Percentiles rank a stretch among this genome's conserved stretches.
These are phyloP conservation scores for Drosophila koepferae DNA, from an alignment of 2,888 invertebrate genomes.

Conservation along the genomic window DNA sequence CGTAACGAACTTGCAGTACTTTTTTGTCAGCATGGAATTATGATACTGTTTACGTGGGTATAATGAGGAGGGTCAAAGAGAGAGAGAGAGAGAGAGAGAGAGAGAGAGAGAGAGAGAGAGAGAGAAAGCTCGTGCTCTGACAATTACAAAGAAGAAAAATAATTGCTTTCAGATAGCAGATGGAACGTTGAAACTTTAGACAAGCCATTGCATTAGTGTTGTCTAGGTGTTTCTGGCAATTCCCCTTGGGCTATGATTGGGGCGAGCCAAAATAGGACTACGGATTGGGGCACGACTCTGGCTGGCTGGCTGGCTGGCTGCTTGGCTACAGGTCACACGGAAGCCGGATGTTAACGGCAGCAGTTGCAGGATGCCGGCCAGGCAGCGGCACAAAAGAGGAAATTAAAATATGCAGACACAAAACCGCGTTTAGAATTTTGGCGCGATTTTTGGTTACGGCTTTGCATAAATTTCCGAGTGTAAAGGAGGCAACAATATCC, in stretches of 20 bases:
- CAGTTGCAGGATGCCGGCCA: constrained; percentile 55
- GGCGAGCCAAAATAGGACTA: neutral
- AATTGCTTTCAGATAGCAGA: constrained; percentile 35
- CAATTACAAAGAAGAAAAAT: constrained; percentile 4
- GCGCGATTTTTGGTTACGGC: constrained; percentile 72
- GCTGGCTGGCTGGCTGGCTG: neutral
- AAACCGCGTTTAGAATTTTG: constrained; percentile 80
- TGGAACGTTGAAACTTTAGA: constrained; percentile 2
- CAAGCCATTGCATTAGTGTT: constrained; percentile 13
- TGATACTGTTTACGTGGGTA: neutral
- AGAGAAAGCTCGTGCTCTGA: neutral
- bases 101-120: neutral
- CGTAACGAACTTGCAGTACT: neutral
- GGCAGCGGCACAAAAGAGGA: constrained; percentile 75
- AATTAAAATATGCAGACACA: constrained; percentile 81
- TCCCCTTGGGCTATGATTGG: neutral
- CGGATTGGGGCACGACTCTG: constrained; percentile 4
- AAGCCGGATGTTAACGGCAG: constrained; percentile 73
- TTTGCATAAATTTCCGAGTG: constrained; percentile 72
- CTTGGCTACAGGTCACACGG: constrained; percentile 52
- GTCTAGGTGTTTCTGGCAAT: constrained; percentile 17
- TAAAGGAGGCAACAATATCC: constrained; percentile 32
- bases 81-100: constrained; percentile 14
- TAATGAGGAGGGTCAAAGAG: constrained; percentile 8
- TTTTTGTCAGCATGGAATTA: constrained; percentile 6